Evolutionary conservation across 2,113 vertebrate genomes (phyloP).

Genomic region (Tragulus kanchil): DNA sequence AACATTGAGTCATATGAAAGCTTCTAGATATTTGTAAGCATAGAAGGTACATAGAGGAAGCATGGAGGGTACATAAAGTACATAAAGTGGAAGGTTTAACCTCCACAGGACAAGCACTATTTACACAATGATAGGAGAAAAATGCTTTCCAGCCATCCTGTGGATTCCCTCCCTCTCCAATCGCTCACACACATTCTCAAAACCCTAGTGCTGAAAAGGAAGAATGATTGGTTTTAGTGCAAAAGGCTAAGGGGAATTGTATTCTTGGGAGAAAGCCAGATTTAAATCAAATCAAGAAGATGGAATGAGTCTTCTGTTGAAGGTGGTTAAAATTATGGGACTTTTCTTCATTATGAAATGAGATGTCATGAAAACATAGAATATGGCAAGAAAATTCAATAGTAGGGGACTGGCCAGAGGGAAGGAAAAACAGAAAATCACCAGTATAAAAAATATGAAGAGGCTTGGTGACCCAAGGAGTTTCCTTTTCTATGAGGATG

Average conservation of each 20-base stretch:
- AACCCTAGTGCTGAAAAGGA: not conserved
- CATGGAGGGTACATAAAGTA: not conserved
- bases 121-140: not conserved
- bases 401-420: not conserved
- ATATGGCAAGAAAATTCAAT: not conserved
- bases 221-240: not conserved
- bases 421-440: slow-evolving; percentile 48
- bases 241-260: not conserved
- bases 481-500: not conserved
- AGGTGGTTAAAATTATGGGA: slow-evolving; percentile 5
- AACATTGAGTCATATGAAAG: not conserved
- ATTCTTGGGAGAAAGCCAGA: not conserved
- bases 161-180: not conserved
- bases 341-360: slow-evolving; percentile 37
- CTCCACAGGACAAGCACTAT: not conserved
- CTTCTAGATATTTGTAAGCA: not conserved
- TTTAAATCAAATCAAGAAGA: slow-evolving; percentile 14
- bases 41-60: not conserved
- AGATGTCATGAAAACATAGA: slow-evolving; percentile 53
- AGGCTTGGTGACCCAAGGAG: not conserved
- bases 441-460: not conserved
- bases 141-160: not conserved
- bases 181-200: not conserved
- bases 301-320: not conserved
- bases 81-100: not conserved